phyloP scores from a whole-genome alignment of 2,113 vertebrate genomes.

The Prochilodus magdalenae region DNA sequence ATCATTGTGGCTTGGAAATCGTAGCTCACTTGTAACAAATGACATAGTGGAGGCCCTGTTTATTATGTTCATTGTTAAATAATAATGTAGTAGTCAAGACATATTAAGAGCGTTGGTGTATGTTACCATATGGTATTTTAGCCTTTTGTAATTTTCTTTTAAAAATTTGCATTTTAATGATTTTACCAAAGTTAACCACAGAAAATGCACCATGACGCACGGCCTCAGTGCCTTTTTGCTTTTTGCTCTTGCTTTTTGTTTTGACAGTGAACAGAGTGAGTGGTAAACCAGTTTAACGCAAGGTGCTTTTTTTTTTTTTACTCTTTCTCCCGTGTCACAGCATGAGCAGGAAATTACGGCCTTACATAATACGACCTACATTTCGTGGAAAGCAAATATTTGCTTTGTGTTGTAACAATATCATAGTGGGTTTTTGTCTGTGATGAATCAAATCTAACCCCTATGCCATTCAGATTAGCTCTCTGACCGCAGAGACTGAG shows the following conservation, averaged over 20 bases:
- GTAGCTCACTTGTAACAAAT: too few relatives aligned
- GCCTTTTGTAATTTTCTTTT: too few relatives aligned
- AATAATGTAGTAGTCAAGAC: too few relatives aligned
- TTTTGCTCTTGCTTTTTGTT: not conserved
- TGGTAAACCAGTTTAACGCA: not conserved
- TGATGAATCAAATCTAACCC: slow-evolving; percentile 35
- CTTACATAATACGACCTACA: not conserved
- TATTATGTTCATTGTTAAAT: too few relatives aligned
- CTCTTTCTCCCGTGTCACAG: not conserved
- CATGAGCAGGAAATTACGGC: slow-evolving; percentile 24
- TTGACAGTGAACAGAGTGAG: not conserved
- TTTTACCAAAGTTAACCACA: too few relatives aligned
- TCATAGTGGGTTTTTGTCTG: slow-evolving; percentile 28
- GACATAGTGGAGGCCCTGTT: too few relatives aligned
- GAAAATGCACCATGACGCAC: too few relatives aligned
- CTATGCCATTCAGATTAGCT: slow-evolving; percentile 31
- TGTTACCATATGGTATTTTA: too few relatives aligned
- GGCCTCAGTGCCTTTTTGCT: not conserved
- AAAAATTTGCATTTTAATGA: too few relatives aligned
- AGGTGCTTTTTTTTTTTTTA: not conserved
- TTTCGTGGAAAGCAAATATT: slow-evolving; percentile 31
- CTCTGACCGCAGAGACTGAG: slow-evolving; percentile 26
- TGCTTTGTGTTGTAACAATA: slow-evolving; percentile 17
- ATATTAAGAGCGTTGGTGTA: too few relatives aligned
- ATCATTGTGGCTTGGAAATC: too few relatives aligned